Percentiles rank a stretch among this genome's conserved stretches.
Conservation (phyloP, 2,113 vertebrate species). For the Platanista minor region DNA sequence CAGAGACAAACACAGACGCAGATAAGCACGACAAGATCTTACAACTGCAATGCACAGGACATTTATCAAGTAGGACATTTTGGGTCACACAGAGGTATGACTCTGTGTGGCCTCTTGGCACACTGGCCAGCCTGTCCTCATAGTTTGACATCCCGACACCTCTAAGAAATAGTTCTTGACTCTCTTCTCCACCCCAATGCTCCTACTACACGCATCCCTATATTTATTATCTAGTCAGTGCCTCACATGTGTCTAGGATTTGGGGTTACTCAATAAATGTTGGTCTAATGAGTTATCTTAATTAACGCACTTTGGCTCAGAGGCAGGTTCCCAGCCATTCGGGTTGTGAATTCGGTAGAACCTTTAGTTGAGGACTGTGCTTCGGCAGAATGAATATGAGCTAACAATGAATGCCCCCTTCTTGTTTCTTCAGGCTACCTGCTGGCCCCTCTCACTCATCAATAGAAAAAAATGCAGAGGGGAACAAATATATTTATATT, state of each 20-base stretch:
- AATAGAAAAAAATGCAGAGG: neutral
- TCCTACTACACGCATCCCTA: neutral
- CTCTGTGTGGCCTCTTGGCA: neutral
- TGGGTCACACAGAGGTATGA: neutral
- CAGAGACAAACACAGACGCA: neutral
- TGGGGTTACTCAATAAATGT: neutral
- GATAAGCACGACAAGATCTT: neutral
- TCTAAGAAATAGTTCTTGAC: neutral
- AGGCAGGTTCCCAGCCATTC: neutral
- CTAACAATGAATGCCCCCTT: neutral
- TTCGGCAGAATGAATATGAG: neutral
- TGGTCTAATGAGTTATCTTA: neutral
- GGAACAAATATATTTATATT: neutral
- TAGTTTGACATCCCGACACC: neutral
- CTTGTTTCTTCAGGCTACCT: neutral
- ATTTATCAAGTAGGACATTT: neutral
- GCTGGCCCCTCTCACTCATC: neutral
- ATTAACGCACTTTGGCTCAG: neutral
- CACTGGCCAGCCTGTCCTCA: neutral
- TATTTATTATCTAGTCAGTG: neutral
- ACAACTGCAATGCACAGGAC: neutral
- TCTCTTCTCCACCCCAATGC: neutral
- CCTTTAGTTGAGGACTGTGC: neutral
- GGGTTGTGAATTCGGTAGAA: neutral
- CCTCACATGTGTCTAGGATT: neutral